Evolutionary conservation across 2,113 vertebrate species (phyloP).

Genomic region (Zapornia atra): DNA sequence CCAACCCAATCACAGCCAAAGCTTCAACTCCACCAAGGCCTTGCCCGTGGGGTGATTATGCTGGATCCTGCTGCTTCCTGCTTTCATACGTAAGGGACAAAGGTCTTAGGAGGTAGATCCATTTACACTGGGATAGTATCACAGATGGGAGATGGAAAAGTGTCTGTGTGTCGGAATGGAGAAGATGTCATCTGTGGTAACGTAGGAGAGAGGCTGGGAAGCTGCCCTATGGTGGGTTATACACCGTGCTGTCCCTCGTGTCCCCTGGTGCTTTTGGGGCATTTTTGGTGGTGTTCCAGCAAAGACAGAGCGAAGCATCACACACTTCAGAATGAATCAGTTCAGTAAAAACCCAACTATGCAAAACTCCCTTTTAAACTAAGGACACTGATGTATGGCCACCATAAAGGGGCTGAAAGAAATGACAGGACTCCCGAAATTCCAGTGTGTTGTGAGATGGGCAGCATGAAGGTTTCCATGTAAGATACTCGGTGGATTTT

Average conservation of each 20-base stretch:
- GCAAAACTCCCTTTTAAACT: neutral
- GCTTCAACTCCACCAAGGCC: neutral
- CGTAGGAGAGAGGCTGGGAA: neutral
- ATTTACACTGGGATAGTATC: neutral
- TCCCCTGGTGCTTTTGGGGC: accelerated
- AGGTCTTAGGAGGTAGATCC: neutral
- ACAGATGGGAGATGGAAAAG: neutral
- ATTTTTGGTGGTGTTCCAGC: neutral
- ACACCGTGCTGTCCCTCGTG: accelerated
- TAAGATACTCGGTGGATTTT: neutral
- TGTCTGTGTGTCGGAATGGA: accelerated
- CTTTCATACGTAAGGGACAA: neutral
- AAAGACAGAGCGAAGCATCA: neutral
- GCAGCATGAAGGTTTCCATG: neutral
- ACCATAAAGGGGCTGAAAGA: neutral
- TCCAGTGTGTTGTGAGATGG: neutral
- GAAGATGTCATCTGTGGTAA: neutral
- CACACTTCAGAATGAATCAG: neutral
- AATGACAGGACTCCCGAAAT: neutral
- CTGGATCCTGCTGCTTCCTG: neutral
- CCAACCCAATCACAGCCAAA: neutral
- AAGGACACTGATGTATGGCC: neutral
- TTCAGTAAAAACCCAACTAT: neutral
- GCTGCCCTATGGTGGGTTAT: neutral
- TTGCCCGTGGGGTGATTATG: neutral